Evolutionary conservation across 2,113 vertebrate species (phyloP).

Genomic region (Polyodon spathula): DNA sequence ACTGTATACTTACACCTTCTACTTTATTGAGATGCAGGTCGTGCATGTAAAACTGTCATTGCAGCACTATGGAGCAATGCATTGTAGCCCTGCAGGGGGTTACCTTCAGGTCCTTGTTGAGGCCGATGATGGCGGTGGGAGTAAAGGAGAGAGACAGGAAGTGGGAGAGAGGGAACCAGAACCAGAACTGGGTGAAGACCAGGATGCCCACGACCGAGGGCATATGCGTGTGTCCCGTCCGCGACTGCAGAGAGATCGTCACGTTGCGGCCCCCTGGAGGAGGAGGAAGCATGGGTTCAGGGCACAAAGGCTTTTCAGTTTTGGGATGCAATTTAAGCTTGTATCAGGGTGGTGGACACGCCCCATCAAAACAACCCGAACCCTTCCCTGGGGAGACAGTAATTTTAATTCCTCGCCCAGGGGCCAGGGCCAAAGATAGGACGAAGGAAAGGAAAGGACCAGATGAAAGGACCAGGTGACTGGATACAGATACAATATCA

Average conservation of each 20-base stretch:
- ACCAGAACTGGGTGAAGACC: slow-evolving; percentile 99
- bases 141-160: slow-evolving; percentile 91
- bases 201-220: slow-evolving; percentile 91
- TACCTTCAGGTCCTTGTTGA: slow-evolving; percentile 99
- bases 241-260: slow-evolving; percentile 93
- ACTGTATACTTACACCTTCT: background rate
- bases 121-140: slow-evolving; percentile 94
- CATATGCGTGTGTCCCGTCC: slow-evolving; percentile 97
- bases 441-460: too few relatives aligned
- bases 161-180: slow-evolving; percentile 97
- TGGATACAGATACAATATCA: too few relatives aligned
- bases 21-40: background rate
- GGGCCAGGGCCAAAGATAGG: too few relatives aligned
- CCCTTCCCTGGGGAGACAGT: too few relatives aligned
- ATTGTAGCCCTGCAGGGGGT: too few relatives aligned
- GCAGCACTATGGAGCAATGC: background rate
- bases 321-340: too few relatives aligned
- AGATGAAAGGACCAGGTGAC: too few relatives aligned
- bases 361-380: too few relatives aligned
- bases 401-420: too few relatives aligned
- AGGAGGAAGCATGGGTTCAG: too few relatives aligned
- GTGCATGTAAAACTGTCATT: background rate
- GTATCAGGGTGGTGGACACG: too few relatives aligned
- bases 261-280: slow-evolving; percentile 84
- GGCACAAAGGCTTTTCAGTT: too few relatives aligned